These are phyloP conservation scores for Parazoanthus atlanticus DNA, from an alignment of 92 coral and sea anemone genomes.

Conservation along the genomic window DNA sequence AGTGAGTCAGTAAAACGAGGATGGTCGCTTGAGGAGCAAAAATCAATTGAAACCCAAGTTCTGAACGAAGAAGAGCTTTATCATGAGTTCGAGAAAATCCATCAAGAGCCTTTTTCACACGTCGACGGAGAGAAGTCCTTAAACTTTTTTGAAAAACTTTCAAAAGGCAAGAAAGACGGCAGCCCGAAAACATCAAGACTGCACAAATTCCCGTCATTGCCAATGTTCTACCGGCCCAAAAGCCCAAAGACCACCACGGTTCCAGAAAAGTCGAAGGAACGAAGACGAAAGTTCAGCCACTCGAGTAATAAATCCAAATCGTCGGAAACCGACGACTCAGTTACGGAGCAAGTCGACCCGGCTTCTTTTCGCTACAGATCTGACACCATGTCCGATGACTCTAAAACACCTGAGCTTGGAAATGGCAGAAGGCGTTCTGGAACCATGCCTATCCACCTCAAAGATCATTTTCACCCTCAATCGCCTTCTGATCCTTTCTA, in stretches of 20 bases:
- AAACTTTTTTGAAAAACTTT: constrained; percentile 13
- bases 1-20: background rate
- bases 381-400: background rate
- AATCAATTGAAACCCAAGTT: background rate
- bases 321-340: background rate
- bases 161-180: constrained; percentile 9
- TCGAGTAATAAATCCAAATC: background rate
- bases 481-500: constrained; percentile 8
- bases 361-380: background rate
- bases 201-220: constrained; percentile 20
- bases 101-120: background rate
- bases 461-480: background rate
- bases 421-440: constrained; percentile 6
- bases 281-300: background rate
- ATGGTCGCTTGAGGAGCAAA: constrained; percentile 16
- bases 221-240: constrained; percentile 26
- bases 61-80: background rate
- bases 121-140: background rate
- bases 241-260: background rate
- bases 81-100: background rate
- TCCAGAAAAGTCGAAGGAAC: constrained; percentile 4
- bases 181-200: constrained; percentile 1
- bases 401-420: background rate
- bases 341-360: background rate
- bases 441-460: background rate